A percentile compares a stretch with the other conserved stretches of the same genome.
Evolutionary conservation across 2,113 vertebrate genomes (phyloP).

Genomic region (Callocephalon fimbriatum): DNA sequence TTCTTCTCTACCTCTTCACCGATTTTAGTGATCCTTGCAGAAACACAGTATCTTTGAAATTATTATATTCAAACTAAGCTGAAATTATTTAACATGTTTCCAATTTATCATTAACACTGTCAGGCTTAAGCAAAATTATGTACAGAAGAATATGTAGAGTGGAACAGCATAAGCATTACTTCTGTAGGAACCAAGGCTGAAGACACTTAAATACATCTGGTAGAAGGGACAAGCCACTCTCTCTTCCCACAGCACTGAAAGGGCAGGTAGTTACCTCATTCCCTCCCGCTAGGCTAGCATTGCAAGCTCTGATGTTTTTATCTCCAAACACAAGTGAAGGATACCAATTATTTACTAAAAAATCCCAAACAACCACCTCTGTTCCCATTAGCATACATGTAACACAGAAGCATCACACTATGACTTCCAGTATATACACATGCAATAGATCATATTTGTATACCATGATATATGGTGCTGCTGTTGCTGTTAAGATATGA

Average conservation of each 20-base stretch:
- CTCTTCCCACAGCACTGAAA: background rate
- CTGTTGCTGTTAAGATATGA: constrained; percentile 96
- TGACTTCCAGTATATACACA: background rate
- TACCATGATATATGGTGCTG: constrained; percentile 95
- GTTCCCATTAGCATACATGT: background rate
- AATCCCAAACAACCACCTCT: background rate
- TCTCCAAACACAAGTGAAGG: background rate
- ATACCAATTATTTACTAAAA: background rate
- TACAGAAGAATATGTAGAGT: background rate
- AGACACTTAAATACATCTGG: background rate
- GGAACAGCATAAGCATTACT: background rate
- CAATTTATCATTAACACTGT: background rate
- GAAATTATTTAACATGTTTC: background rate
- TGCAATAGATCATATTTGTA: background rate
- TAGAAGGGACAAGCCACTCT: background rate
- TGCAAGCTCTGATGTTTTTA: background rate
- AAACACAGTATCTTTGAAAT: background rate
- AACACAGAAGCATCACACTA: background rate
- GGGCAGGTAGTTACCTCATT: background rate
- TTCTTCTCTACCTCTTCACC: background rate
- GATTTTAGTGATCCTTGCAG: background rate
- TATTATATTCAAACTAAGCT: background rate
- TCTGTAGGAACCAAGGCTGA: background rate
- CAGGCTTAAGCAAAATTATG: background rate
- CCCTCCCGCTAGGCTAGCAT: background rate